Conservation (phyloP, 2,113 vertebrate species). For the Tragelaphus scriptus region DNA sequence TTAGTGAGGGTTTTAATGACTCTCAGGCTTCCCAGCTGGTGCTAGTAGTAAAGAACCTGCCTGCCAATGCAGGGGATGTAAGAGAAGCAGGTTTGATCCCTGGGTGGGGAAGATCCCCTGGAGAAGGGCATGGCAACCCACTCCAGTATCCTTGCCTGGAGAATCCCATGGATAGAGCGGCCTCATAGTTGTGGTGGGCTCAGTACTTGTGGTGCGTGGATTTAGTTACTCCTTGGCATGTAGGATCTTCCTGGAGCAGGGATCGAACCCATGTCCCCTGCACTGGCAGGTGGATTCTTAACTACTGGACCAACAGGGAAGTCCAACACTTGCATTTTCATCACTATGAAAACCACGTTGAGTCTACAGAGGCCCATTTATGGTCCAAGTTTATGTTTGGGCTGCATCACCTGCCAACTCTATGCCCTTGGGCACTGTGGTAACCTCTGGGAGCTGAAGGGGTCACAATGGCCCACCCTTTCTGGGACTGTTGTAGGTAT, state of each 20-base stretch:
- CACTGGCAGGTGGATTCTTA: neutral
- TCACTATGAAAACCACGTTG: neutral
- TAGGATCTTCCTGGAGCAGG: neutral
- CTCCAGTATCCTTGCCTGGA: neutral
- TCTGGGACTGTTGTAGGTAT: neutral
- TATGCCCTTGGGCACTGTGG: neutral
- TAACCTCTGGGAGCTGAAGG: neutral
- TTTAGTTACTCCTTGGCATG: neutral
- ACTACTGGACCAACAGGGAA: neutral
- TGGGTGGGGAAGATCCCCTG: neutral
- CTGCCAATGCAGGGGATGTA: neutral
- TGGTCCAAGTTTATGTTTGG: neutral
- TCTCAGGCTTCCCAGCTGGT: neutral
- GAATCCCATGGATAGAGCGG: neutral
- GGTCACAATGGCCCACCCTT: accelerated
- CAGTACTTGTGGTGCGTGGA: neutral
- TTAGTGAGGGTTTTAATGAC: neutral
- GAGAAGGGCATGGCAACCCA: neutral
- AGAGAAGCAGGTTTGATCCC: neutral
- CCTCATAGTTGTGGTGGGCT: neutral
- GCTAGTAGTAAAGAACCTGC: neutral
- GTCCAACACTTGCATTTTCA: neutral
- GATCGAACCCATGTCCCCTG: neutral
- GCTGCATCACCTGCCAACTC: neutral
- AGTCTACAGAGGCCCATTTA: neutral